phyloP scores from a whole-genome alignment of 2,797 vertebrate species.

The Hippoglossus hippoglossus region DNA sequence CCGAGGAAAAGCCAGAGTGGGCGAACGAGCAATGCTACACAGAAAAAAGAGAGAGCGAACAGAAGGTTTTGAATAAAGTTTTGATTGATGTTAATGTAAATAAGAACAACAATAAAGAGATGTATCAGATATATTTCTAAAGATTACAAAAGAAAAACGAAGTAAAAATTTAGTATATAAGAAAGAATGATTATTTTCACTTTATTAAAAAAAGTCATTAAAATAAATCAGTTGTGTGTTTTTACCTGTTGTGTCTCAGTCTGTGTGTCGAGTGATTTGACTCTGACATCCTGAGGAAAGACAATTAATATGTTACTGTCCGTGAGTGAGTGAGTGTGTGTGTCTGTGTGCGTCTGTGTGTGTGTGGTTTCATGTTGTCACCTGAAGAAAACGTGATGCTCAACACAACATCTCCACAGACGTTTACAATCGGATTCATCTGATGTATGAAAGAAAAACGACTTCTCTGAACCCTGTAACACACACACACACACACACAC shows the following conservation, averaged over 20 bases:
- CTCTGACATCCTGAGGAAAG: constrained; percentile 23
- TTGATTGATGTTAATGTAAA: no score
- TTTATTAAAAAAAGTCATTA: background rate
- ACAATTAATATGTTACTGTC: background rate
- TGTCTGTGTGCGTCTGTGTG: background rate
- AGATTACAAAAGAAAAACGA: no score
- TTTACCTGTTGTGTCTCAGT: constrained; percentile 32
- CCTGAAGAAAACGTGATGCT: constrained; percentile 54
- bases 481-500: no score
- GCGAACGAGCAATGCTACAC: background rate
- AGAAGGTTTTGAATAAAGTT: no score
- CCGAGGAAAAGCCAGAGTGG: background rate
- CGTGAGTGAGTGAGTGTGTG: background rate
- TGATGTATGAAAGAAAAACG: constrained; percentile 41
- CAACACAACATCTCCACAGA: constrained; percentile 52
- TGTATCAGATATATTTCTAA: no score
- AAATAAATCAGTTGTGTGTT: background rate
- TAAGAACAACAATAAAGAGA: no score
- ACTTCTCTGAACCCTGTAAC: constrained; percentile 41
- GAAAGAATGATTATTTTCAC: background rate
- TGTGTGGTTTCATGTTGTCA: background rate
- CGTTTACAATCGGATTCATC: constrained; percentile 34
- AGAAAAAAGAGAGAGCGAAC: no score
- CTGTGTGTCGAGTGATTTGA: background rate
- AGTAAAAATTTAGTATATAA: background rate